Base-by-base conservation (phyloP, 2,113 vertebrate genomes). In the Corythornis cristatus region DNA sequence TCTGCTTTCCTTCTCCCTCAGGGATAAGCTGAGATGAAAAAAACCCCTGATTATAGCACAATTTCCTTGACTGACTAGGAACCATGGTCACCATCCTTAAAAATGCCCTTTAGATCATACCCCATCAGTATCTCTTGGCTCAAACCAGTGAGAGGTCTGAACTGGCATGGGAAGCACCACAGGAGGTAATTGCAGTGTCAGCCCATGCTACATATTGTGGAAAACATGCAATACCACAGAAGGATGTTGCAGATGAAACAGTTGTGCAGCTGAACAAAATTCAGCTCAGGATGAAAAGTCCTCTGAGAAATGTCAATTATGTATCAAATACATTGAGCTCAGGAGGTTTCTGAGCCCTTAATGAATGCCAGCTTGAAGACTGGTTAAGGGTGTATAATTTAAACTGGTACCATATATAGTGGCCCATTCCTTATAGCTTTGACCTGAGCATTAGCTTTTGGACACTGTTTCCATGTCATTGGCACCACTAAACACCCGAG, bases 171-270 rank as follows among this genome's bases (percentile, higher is more conserved):
- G 21, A 35, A 31, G 31, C 37, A 17, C 21, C 1, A 4, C n/a
- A 28, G 10, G 42, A 84, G n/a, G 8, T 31, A 11, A 9, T 5
- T 73, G 56, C 71, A 40, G 26, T 22, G 33, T 25, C 21, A 61
- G 19, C 8, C 31, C 22, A 10, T 12, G 56, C 11, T 18, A 43
- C 8, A 5, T 1, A 11, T 8, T 0, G 8, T 20, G 33, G 50
- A 53, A 60, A 72, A 43, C 10, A 64, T 2, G 11, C 53, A 26
- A 1, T 5, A 22, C 9, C 16, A 57, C 29, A 48, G 29, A 50
- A 11, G 29, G 33, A 19, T 62, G 25, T 15, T 56, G 25, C 7
- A 8, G 37, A 21, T 48, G 50, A 65, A 35, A 46, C 11, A 31
- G 16, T 6, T 23, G 2, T 53, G 14, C 7, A 81, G 6, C 21